Conservation (phyloP, 2,888 invertebrate genomes). For the Agriopis leucophaearia region DNA sequence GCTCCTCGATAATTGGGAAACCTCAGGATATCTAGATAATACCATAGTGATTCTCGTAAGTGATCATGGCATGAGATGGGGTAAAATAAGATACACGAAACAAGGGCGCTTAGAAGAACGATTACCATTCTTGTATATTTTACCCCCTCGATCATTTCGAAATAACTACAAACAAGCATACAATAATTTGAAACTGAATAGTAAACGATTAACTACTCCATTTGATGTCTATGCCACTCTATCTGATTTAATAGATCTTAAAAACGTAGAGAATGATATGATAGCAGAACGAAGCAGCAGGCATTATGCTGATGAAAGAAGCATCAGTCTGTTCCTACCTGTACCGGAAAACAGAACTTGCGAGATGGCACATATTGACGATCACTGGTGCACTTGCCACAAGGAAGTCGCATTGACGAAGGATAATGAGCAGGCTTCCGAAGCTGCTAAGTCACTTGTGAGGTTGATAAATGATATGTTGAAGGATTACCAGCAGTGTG, state of each 20-base stretch:
- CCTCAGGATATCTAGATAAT: conserved; percentile 85
- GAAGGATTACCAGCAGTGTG: conserved; percentile 88
- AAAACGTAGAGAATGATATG: conserved; percentile 73
- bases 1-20: conserved; percentile 85
- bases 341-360: conserved; percentile 92
- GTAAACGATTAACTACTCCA: conserved; percentile 90
- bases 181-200: conserved; percentile 88
- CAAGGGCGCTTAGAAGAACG: conserved; percentile 96
- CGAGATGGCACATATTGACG: conserved; percentile 90
- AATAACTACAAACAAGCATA: conserved; percentile 87
- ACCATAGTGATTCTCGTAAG: conserved; percentile 92
- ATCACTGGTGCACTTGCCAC: conserved; percentile 96
- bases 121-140: conserved; percentile 91
- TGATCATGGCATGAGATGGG: conserved; percentile 97
- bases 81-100: conserved; percentile 92
- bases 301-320: conserved; percentile 76
- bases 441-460: conserved; percentile 88
- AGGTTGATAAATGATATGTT: conserved; percentile 88
- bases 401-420: conserved; percentile 85
- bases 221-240: conserved; percentile 94
- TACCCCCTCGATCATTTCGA: conserved; percentile 91
- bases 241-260: conserved; percentile 87
- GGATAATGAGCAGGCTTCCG: conserved; percentile 82
- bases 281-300: conserved; percentile 65
- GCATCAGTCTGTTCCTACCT: conserved; percentile 92